Percentiles rank a stretch among this genome's conserved stretches.
Conservation (phyloP, 2,888 invertebrate species). For the Agrilus cyanescens region DNA sequence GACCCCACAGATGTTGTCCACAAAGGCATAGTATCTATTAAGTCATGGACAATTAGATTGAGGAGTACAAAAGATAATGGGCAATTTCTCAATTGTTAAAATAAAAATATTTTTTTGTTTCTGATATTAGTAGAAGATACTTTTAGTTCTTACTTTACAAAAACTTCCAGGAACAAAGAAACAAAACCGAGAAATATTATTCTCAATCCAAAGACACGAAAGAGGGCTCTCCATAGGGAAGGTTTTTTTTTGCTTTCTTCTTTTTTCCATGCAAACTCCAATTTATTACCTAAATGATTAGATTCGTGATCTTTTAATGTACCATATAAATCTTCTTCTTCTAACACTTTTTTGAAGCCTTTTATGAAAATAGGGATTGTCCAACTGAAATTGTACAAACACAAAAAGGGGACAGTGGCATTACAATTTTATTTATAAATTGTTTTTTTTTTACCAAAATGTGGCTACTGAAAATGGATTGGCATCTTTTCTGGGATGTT, state of each 20-base stretch:
- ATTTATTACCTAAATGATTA: slow-evolving; percentile 43
- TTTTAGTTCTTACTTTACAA: slow-evolving; percentile 15
- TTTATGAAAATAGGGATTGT: slow-evolving; percentile 35
- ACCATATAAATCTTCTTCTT: slow-evolving; percentile 37
- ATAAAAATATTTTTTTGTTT: not conserved
- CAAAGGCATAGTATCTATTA: too few species aligned
- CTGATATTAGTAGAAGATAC: too few species aligned
- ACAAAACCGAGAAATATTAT: slow-evolving; percentile 18
- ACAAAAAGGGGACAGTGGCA: too few species aligned
- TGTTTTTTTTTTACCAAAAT: too few species aligned
- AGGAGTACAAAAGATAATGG: too few species aligned
- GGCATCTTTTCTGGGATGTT: too few species aligned
- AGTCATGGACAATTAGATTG: too few species aligned
- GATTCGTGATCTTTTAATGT: slow-evolving; percentile 48
- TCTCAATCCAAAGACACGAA: slow-evolving; percentile 20
- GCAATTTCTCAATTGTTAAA: not conserved
- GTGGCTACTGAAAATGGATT: too few species aligned
- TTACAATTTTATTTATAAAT: too few species aligned
- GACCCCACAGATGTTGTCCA: too few species aligned
- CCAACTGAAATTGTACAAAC: slow-evolving; percentile 34
- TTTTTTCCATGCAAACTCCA: slow-evolving; percentile 41
- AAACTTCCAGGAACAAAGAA: slow-evolving; percentile 14
- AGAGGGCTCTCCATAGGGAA: slow-evolving; percentile 21
- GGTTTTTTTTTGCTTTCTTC: slow-evolving; percentile 15
- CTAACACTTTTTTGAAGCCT: slow-evolving; percentile 36